Evolutionary conservation across 2,113 vertebrate species (phyloP), one percentile per base, ranked within the genome.

Genomic region (Larimichthys polyactis): DNA sequence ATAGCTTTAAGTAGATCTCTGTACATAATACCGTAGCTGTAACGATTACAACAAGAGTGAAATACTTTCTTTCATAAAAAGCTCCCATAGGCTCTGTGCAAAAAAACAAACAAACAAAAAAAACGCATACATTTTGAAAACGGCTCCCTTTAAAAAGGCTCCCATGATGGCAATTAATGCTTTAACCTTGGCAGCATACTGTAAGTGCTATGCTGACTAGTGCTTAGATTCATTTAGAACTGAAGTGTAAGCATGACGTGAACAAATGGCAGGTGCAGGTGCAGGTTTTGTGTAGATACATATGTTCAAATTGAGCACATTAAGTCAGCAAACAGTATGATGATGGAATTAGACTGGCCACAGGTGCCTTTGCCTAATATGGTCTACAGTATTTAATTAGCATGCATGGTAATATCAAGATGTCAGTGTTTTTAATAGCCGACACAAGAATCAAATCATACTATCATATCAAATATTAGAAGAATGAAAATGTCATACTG

Each of bases 1-100:
- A 70, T 46, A 17, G 59, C 74, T 76, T 68, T 57, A 74, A 85
- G 63, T 59, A 69, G 73, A 84, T 71, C 70, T 90, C 55, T 79
- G 63, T 43, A 74, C 20, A 40, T 40, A 8, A 40, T 40, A 40
- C 36, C 9, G 36, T 40, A 62, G 52, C 27, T 58, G 58, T 59
- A 62, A 43, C 77, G 46, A 79, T 49, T 57, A 46, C 36, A 81
- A 80, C 59, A 82, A 81, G 49, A 63, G 73, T 75, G 27, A 79
- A 82, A 59, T 1, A 17, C 2, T 58, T 59, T 24, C 72, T 79
- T 85, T 58, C 67, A 57, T 59, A n/a, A 12, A 55, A 65, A 70
- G 22, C 20, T 57, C 79, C 40, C 27, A 29, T 4, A 40, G 27
- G 44, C 22, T 43, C 66, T 15, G 44, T 54, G 11, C 27, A 62